phyloP scores from a whole-genome alignment of 2,797 vertebrate species.

The Glyptemys insculpta region DNA sequence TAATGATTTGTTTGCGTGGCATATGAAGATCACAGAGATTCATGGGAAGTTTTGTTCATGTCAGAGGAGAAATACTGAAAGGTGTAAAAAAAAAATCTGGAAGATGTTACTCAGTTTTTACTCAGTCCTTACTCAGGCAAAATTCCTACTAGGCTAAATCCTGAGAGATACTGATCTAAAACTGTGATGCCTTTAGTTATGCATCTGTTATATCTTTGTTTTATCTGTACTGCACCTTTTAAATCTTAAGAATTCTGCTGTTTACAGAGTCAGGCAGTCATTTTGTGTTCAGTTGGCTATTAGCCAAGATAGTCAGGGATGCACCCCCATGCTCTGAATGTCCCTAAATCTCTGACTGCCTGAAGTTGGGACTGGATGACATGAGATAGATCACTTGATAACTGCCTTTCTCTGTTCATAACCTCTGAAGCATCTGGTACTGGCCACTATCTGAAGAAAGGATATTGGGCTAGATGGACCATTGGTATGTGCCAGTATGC shows the following conservation, averaged over 20 bases:
- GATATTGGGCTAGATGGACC: neutral
- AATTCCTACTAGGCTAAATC: neutral
- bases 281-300: slow-evolving; percentile 29
- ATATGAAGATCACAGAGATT: neutral
- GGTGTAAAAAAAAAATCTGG: neutral
- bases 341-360: neutral
- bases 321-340: neutral
- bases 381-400: neutral
- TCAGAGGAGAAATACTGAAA: neutral
- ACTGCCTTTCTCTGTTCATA: neutral
- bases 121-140: rapidly evolving
- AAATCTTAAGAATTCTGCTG: neutral
- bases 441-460: neutral
- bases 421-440: neutral
- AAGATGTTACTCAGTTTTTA: neutral
- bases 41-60: neutral
- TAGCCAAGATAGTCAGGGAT: neutral
- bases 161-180: rapidly evolving
- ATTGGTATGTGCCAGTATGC: neutral
- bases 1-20: neutral
- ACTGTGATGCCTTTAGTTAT: rapidly evolving
- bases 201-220: neutral
- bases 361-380: neutral
- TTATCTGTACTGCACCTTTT: neutral
- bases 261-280: slow-evolving; percentile 51